These are phyloP conservation scores for Apolygus lucorum DNA, from an alignment of 1,140 invertebrate species.

Conservation along the genomic window DNA sequence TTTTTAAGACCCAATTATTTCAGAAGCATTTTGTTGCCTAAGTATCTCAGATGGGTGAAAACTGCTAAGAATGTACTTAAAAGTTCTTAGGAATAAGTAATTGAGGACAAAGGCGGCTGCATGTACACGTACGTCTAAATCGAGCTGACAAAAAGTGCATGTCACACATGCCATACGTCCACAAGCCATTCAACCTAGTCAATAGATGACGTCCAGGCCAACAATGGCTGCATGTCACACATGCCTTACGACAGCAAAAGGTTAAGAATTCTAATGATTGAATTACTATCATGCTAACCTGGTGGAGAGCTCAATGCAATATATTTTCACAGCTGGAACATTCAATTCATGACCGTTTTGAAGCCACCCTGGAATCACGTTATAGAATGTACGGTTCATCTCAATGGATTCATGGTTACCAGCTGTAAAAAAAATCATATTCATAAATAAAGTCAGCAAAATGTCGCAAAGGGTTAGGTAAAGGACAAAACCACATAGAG, in stretches of 20 bases:
- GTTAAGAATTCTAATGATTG: background rate
- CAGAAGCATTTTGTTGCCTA: too few relatives aligned
- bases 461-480: background rate
- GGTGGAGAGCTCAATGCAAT: conserved; percentile 41
- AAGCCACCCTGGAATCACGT: conserved; percentile 48
- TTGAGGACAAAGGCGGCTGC: too few relatives aligned
- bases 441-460: background rate
- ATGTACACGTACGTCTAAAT: too few relatives aligned
- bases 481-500: background rate
- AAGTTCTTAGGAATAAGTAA: too few relatives aligned
- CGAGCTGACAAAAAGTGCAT: too few relatives aligned
- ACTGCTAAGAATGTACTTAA: too few relatives aligned
- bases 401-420: conserved; percentile 41
- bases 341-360: conserved; percentile 48
- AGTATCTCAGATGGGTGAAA: too few relatives aligned
- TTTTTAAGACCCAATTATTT: too few relatives aligned
- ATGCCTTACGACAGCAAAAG: background rate
- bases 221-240: too few relatives aligned
- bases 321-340: conserved; percentile 47
- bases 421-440: background rate
- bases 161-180: too few relatives aligned
- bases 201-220: too few relatives aligned
- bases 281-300: conserved; percentile 24
- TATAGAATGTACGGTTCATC: conserved; percentile 46
- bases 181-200: too few relatives aligned